Evolutionary conservation across 1,140 invertebrate species (phyloP), one percentile per base, ranked within the genome.

Genomic region (Amyelois transitella): DNA sequence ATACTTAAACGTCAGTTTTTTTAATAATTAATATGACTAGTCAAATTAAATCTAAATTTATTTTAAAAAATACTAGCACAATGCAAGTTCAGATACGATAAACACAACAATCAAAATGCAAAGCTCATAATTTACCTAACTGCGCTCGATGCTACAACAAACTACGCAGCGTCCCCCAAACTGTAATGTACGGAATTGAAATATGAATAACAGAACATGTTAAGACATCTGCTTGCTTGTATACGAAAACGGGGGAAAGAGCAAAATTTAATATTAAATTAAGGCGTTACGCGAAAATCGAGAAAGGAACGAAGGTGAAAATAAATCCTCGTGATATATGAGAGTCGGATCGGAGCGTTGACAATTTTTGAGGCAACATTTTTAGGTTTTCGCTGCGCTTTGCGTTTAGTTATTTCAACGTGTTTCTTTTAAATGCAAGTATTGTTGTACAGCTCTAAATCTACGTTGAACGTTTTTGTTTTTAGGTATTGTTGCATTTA

Each of bases 211-310:
- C 77, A 75, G 77, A 79, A 81, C 66, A 67, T 61, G 72, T 75
- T 73, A 78, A 77, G 77, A 81, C 78, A 86, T 83, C 77, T 81
- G 80, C 68, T 75, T 66, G 64, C 68, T 63, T 63, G 60, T 48
- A 48, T 18, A 48, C 53, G 55, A 51, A 63, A 50, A 55, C 60
- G 53, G 60, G 60, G 68, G 66, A 81, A 77, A 74, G 75, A 72
- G 79, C 77, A 75, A 69, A 86, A 84, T 86, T 86, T 86, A 81
- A 84, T 84, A 86, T 84, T 86, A 82, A 86, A 86, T 84, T 86
- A 86, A 83, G 81, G 83, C 77, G 76, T 86, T 83, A 76, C 75
- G 73, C 74, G 63, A 66, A 80, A 83, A 86, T 84, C 80, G 83
- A 81, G 83, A 77, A 77, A 78, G 74, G 77, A 73, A 74, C 77